Conservation (phyloP, 1,140 invertebrate species). For the Philopotamus ludificatus region DNA sequence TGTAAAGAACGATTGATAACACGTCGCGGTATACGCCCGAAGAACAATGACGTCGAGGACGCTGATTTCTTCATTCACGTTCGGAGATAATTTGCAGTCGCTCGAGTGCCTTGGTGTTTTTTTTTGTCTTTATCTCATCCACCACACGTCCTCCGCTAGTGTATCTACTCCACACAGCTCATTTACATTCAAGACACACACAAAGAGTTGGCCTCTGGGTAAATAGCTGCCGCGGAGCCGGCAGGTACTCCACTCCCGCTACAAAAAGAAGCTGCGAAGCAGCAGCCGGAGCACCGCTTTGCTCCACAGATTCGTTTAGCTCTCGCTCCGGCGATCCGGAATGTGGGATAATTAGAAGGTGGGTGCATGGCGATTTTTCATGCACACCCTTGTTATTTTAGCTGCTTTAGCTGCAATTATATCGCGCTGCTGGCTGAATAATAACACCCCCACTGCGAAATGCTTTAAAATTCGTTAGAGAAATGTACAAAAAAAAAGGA, state of each 20-base stretch:
- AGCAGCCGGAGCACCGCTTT: background rate
- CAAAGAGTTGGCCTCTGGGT: slow-evolving; percentile 15
- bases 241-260: slow-evolving; percentile 6
- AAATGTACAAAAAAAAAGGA: too few relatives aligned
- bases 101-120: background rate
- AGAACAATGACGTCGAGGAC: too few relatives aligned
- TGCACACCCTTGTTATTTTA: background rate
- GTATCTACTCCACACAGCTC: slow-evolving; percentile 9
- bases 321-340: slow-evolving; percentile 16
- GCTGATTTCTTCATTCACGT: background rate
- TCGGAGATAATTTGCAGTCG: background rate
- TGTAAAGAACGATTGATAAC: too few relatives aligned
- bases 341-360: slow-evolving; percentile 12
- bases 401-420: background rate
- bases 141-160: background rate
- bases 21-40: too few relatives aligned
- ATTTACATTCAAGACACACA: slow-evolving; percentile 26
- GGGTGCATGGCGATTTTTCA: slow-evolving; percentile 2
- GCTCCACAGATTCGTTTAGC: slow-evolving; percentile 9
- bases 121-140: background rate
- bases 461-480: too few relatives aligned
- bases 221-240: slow-evolving; percentile 19
- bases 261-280: too few relatives aligned
- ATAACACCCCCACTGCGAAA: background rate
- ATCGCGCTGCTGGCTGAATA: too few relatives aligned